Conservation (phyloP, 2,113 vertebrate species). For the Pristiophorus japonicus region DNA sequence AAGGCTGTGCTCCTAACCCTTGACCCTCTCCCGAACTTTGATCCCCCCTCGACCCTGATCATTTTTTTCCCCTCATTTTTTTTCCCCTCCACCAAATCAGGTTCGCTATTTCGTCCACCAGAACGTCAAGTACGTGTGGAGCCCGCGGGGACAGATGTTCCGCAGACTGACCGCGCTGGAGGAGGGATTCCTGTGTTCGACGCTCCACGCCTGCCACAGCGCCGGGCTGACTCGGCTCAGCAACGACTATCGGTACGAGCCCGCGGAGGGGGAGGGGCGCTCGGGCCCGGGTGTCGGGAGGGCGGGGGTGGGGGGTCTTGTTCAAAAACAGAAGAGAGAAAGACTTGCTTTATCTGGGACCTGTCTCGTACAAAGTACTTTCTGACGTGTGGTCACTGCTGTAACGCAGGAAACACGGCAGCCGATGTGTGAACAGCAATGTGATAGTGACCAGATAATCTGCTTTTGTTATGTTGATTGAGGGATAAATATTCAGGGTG, state of each 20-base stretch:
- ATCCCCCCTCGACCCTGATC: too few species aligned
- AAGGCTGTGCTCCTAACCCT: background rate
- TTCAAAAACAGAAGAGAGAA: too few species aligned
- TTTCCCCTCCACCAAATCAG: conserved; percentile 26
- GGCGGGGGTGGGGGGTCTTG: too few species aligned
- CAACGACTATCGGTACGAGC: conserved; percentile 41
- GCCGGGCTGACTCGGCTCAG: conserved; percentile 24
- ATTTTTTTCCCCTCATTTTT: background rate
- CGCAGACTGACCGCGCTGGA: conserved; percentile 41
- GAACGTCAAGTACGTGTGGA: conserved; percentile 42
- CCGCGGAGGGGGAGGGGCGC: background rate
- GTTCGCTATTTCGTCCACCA: conserved; percentile 42
- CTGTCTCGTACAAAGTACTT: too few species aligned
- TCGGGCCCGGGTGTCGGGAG: background rate
- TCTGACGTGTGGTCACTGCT: too few species aligned
- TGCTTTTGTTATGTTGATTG: too few species aligned
- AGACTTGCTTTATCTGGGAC: too few species aligned
- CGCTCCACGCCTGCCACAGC: conserved; percentile 37
- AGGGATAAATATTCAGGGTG: too few species aligned
- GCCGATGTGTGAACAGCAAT: too few species aligned
- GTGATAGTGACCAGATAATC: too few species aligned
- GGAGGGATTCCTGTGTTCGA: background rate
- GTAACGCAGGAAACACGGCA: too few species aligned
- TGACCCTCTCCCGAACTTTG: too few species aligned
- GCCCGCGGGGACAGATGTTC: conserved; percentile 35